Evolutionary conservation across 2,797 vertebrate genomes (phyloP).

Genomic region (Linurgus olivaceus): DNA sequence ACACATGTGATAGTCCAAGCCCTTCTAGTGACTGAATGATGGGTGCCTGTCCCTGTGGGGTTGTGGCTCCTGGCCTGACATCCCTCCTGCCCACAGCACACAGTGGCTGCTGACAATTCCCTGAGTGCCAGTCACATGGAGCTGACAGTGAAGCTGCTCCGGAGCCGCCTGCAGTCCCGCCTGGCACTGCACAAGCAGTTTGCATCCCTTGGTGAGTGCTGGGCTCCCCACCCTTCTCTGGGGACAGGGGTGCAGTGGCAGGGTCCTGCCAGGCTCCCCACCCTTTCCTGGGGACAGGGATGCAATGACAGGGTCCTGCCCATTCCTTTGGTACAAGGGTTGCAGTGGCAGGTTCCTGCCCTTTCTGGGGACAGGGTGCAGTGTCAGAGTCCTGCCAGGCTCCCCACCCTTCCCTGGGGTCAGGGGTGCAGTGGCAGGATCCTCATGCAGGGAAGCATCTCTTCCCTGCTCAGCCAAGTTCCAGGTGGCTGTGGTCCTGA

Average conservation of each 20-base stretch:
- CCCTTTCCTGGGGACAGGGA: background rate
- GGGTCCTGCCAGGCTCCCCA: background rate
- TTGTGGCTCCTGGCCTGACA: background rate
- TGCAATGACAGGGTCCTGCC: background rate
- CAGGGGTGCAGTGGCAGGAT: background rate
- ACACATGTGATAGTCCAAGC: rapidly evolving
- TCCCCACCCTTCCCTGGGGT: rapidly evolving
- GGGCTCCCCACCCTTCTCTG: background rate
- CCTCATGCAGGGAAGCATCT: background rate
- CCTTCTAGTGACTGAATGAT: rapidly evolving
- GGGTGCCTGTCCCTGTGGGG: background rate
- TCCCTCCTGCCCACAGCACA: conserved; percentile 64
- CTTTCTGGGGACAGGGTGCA: too few relatives aligned
- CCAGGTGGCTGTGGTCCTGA: conserved; percentile 84
- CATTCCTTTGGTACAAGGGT: background rate
- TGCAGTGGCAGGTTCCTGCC: background rate
- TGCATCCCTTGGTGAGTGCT: conserved; percentile 85
- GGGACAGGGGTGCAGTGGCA: background rate
- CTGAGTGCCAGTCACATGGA: conserved; percentile 98
- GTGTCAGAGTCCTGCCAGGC: background rate
- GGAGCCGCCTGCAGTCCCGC: conserved; percentile 89
- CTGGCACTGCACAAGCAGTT: conserved; percentile 95
- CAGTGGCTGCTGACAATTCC: conserved; percentile 79
- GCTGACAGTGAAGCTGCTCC: conserved; percentile 90
- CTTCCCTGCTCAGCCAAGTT: conserved; percentile 80